Evolutionary conservation across 2,113 vertebrate genomes (phyloP).

Genomic region (Athene noctua): DNA sequence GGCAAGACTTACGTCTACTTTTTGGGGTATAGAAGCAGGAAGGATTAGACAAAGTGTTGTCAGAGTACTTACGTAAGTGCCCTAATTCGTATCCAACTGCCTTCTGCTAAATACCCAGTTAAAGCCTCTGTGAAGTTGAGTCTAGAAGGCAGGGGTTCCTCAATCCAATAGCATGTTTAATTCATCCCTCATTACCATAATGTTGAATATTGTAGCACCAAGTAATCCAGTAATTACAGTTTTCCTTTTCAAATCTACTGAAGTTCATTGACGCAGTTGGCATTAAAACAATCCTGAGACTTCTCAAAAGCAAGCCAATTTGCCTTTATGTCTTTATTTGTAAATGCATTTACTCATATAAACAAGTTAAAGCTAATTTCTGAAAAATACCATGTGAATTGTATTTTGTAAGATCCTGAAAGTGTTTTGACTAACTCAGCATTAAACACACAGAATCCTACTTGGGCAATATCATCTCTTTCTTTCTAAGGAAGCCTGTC

Average conservation of each 20-base stretch:
- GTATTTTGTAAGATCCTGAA: neutral
- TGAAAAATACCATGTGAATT: neutral
- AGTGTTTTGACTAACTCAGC: neutral
- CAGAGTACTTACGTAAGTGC: neutral
- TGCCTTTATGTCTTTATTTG: neutral
- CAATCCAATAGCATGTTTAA: neutral
- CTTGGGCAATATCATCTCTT: neutral
- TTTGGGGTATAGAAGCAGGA: neutral
- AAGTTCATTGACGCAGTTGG: neutral
- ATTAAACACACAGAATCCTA: neutral
- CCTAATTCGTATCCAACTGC: neutral
- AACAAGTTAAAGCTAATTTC: neutral
- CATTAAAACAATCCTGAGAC: neutral
- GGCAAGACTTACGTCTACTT: neutral
- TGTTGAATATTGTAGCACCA: neutral
- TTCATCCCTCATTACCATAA: neutral
- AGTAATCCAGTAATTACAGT: neutral
- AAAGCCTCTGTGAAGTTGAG: neutral
- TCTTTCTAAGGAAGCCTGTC: conserved; percentile 8
- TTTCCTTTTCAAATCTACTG: neutral
- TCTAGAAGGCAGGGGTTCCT: neutral
- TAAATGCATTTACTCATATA: neutral
- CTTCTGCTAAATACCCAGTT: neutral
- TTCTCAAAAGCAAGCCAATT: neutral
- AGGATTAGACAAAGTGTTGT: neutral